Evolutionary conservation across 2,797 vertebrate genomes (phyloP).

Genomic region (Liasis olivaceus): DNA sequence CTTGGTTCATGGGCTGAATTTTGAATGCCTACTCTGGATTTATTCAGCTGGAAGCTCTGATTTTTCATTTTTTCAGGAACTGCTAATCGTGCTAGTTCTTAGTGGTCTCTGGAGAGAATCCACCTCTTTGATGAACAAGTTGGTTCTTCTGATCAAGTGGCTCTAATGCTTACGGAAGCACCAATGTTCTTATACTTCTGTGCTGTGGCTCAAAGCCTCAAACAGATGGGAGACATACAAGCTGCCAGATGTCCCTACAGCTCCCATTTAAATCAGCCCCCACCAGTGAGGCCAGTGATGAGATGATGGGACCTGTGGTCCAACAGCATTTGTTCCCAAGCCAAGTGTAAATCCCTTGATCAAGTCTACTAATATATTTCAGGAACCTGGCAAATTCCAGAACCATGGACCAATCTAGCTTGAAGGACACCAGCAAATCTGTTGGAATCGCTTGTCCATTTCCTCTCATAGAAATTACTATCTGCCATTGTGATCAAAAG

Average conservation of each 20-base stretch:
- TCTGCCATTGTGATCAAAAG: not conserved
- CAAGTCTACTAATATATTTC: not conserved
- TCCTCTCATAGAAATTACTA: not conserved
- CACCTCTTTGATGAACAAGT: not conserved
- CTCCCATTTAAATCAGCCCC: not conserved
- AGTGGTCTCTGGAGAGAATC: not conserved
- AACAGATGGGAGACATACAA: not conserved
- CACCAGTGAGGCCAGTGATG: not conserved
- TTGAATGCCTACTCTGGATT: not conserved
- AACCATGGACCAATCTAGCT: not conserved
- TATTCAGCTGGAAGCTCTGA: not conserved
- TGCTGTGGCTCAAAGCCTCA: not conserved
- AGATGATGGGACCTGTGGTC: not conserved
- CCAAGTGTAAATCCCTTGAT: not conserved
- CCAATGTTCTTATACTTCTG: not conserved
- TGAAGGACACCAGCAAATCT: not conserved
- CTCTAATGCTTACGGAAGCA: not conserved
- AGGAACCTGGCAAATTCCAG: not conserved
- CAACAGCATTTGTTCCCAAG: not conserved
- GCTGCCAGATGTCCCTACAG: not conserved
- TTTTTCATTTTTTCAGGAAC: not conserved
- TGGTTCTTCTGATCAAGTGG: not conserved
- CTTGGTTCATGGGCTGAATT: not conserved
- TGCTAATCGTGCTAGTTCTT: not conserved
- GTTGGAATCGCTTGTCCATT: not conserved